These are phyloP conservation scores for Lingula anatina DNA, from an alignment of 2,888 invertebrate genomes.

Conservation along the genomic window DNA sequence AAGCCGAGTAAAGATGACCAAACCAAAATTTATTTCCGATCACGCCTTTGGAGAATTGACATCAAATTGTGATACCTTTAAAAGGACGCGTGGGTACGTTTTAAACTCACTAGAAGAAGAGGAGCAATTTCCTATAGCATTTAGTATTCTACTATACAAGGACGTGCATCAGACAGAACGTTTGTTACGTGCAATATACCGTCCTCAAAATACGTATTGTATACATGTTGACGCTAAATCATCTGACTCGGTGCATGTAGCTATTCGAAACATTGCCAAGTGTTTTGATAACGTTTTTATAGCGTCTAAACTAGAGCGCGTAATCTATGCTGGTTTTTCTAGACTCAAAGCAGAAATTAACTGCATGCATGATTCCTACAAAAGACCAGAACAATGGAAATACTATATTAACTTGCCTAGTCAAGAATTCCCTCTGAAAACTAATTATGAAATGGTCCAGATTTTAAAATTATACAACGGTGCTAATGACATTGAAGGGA, in stretches of 20 bases:
- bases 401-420: constrained; percentile 40
- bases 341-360: constrained; percentile 31
- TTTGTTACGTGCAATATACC: constrained; percentile 33
- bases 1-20: constrained; percentile 3
- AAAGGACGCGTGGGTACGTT: constrained; percentile 11
- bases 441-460: constrained; percentile 34
- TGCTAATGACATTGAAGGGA: constrained; percentile 29
- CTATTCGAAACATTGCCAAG: constrained; percentile 17
- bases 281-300: constrained; percentile 46
- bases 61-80: constrained; percentile 14
- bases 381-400: constrained; percentile 18
- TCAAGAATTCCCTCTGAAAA: constrained; percentile 33
- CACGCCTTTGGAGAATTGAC: constrained; percentile 6
- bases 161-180: constrained; percentile 37
- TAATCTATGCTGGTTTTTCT: constrained; percentile 26
- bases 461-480: constrained; percentile 30
- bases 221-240: constrained; percentile 43
- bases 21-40: constrained; percentile 5
- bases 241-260: constrained; percentile 13
- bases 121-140: constrained; percentile 36
- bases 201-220: constrained; percentile 47
- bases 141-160: constrained; percentile 34
- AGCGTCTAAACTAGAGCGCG: constrained; percentile 23
- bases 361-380: constrained; percentile 26
- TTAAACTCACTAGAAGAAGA: constrained; percentile 13